Evolutionary conservation across 2,888 invertebrate species (phyloP), one percentile per base, ranked within the genome.

Genomic region (Geophilus truncorum): DNA sequence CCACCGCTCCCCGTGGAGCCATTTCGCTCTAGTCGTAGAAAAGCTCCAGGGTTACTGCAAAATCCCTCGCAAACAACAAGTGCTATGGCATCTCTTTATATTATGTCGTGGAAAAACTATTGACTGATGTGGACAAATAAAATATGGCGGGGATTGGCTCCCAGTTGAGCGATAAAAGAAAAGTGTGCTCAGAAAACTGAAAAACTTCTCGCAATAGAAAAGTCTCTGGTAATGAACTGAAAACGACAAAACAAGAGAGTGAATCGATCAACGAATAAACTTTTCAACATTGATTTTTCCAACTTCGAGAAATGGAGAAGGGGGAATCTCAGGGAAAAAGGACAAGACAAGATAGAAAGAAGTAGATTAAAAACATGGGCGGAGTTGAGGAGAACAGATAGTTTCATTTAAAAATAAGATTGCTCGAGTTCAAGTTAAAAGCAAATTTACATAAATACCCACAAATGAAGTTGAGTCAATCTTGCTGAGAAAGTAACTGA

Each of bases 101-200:
- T 62, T 62, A 62, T 25, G 62, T 62, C 62, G 62, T 62, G 62
- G 23, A 62, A 62, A 62, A 62, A 62, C 62, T 62, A 62, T 62
- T 62, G 62, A 62, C 62, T 62, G 62, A 62, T 62, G 62, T 62
- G 62, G 62, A 62, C 62, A 62, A 62, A 62, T 62, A 62, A 62
- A 62, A 62, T 62, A 62, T 62, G 62, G 62, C 25, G 62, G 62
- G 62, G 23, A 62, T 62, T 62, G 62, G 62, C 62, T 62, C 62
- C 62, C 62, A 62, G 62, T 62, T 62, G 62, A 12, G 62, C 62
- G 62, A 62, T 62, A 62, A 62, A 62, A 25, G 62, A 62, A 62
- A 62, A 62, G 62, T 62, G 25, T 28, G 62, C 28, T 23, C 28
- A 12, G 25, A 62, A 57, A 62, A 62, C 62, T 62, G 62, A 62